Base-by-base conservation (phyloP, 1,140 invertebrate species). In the Hycleus cichorii region DNA sequence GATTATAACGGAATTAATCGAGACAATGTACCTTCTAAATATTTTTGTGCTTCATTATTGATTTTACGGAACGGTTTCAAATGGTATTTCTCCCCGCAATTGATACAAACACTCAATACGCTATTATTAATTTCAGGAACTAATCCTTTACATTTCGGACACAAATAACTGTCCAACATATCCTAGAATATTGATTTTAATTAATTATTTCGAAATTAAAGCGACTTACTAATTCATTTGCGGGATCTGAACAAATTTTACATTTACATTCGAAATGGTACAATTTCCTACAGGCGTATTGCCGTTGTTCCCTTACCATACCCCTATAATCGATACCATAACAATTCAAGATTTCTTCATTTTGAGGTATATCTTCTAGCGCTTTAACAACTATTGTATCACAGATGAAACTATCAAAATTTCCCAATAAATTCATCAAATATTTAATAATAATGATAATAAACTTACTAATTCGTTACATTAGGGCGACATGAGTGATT, bases 401-500 rank as follows among this genome's bases (percentile, higher is more conserved):
- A 61, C 62, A 64, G 60, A 66, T 65, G 52, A 67, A 67, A 64
- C 64, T 68, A 39, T 57, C 71, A 69, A n/a, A 10, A 8, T 49
- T 43, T n/a, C 27, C n/a, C 2, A 42, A 39, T 25, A 10, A 12
- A 43, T 7, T 6, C 10, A 12, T 57, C 50, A 1, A 11, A 10
- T 47, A n/a, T 26, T 46, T 3, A 47, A n/a, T 25, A 18, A 11
- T n/a, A 32, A 39, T n/a, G 9, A 52, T 39, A 3, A 26, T 40
- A 57, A 56, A 66, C 74, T 74, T 71, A 90, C 87, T 86, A 86
- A 62, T 86, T 86, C 55, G 88, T 85, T 53, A 93, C 87, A 69
- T 87, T 89, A 5, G 91, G 85, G 72, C 90, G 83, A 72, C 92
- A 95, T 9, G 90, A 90, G 77, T 95, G 92, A 74, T 95, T 95